Evolutionary conservation across 2,888 invertebrate species (phyloP).

Genomic region (Oegoconia quadripuncta): DNA sequence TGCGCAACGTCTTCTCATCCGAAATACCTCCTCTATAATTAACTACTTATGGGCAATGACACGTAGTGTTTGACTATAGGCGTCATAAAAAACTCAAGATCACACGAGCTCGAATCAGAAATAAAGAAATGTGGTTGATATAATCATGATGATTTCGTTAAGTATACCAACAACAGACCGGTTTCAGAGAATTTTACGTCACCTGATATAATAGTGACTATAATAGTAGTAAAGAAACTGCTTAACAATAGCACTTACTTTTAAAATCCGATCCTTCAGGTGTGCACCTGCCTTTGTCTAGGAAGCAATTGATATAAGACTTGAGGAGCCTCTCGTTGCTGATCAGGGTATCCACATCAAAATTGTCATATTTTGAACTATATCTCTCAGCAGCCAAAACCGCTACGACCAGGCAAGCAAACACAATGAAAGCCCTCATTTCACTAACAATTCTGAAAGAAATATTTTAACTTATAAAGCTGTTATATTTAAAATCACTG

Average conservation of each 20-base stretch:
- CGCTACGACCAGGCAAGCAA: conserved; percentile 51
- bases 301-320: conserved; percentile 85
- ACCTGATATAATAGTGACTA: no score
- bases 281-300: conserved; percentile 84
- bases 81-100: no score
- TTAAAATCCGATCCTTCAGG: conserved; percentile 85
- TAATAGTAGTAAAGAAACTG: neutral
- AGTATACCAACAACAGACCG: neutral
- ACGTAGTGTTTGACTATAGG: no score
- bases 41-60: no score
- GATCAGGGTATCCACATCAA: conserved; percentile 85
- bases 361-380: conserved; percentile 84
- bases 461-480: conserved; percentile 1
- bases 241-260: conserved; percentile 75
- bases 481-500: neutral
- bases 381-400: conserved; percentile 74
- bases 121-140: no score
- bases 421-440: conserved; percentile 54
- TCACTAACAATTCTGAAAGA: conserved; percentile 20
- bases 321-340: conserved; percentile 83
- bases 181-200: no score
- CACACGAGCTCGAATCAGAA: no score
- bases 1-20: no score
- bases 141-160: no score
- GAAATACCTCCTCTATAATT: no score